Conservation (phyloP, 2,797 vertebrate genomes). For the Pteropus rufus region DNA sequence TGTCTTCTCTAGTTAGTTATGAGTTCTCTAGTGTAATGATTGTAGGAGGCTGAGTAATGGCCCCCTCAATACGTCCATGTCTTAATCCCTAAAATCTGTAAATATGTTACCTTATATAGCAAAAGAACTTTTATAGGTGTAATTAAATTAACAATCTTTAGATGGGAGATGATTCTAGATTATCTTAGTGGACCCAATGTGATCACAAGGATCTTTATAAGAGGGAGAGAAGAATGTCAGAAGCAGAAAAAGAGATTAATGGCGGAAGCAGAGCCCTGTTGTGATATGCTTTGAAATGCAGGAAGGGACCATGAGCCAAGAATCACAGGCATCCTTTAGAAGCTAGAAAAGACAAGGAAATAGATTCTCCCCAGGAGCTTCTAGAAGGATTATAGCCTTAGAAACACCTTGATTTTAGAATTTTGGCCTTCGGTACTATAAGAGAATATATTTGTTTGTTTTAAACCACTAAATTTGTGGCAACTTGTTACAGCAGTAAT, state of each 20-base stretch:
- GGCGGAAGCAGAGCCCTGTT: not conserved
- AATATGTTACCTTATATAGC: not conserved
- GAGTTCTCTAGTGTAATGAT: not conserved
- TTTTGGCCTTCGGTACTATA: not conserved
- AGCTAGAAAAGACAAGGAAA: not conserved
- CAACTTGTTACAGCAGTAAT: not conserved
- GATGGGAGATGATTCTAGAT: not conserved
- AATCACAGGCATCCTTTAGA: not conserved
- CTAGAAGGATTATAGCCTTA: not conserved
- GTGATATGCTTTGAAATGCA: not conserved
- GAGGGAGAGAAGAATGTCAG: not conserved
- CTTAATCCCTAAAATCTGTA: not conserved
- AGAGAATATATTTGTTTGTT: not conserved
- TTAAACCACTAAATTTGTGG: not conserved
- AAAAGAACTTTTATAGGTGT: not conserved
- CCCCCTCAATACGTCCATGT: not conserved
- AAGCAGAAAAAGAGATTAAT: not conserved
- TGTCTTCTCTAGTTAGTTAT: not conserved
- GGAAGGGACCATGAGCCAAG: not conserved
- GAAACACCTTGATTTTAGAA: not conserved
- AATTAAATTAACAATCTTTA: not conserved
- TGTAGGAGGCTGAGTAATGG: not conserved
- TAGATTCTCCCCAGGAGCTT: not conserved
- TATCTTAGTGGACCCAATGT: not conserved
- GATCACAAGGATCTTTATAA: not conserved